Evolutionary conservation across 2,797 vertebrate genomes (phyloP), one percentile per base, ranked within the genome.

Genomic region (Carduelis carduelis): DNA sequence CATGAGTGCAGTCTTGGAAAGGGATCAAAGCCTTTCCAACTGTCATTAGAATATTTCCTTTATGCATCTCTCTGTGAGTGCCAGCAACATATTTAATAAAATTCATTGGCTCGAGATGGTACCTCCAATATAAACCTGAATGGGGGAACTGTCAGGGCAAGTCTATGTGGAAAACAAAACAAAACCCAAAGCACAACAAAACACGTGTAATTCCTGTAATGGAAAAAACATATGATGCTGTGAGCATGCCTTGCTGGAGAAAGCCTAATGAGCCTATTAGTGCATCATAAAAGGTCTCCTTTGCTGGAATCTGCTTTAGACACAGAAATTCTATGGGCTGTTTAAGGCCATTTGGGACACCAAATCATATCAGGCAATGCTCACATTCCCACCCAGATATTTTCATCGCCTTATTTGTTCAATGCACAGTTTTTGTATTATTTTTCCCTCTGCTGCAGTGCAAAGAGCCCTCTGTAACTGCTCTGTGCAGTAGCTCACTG

Each of bases 31-130:
- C 96, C 88, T 91, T 97, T 75, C 95, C 96, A 97, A 96, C 97
- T 98, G 98, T 98, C 98, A 98, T 98, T 97, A 98, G 97, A 97
- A 98, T 97, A 98, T 98, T 98, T 98, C 97, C 97, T 98, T 98
- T 98, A 97, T 97, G 97, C 97, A 96, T 98, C 97, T 97, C 92
- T 66, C 95, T 24, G 19, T 75, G 90, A 97, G 95, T 96, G 97
- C 98, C 97, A 98, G 94, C 95, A 97, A 97, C 96, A 95, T 97
- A 98, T 97, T 98, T 98, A 96, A 97, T 97, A 97, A 98, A 96
- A 97, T 94, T 96, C 96, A 97, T 87, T 98, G 97, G 97, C 96
- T 97, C 52, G 92, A 93, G 97, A 96, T 97, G 95, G 97, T 96
- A 97, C 96, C 95, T 97, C 90, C 94, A 93, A 97, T 88, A 93